Base-by-base conservation (phyloP, 1,140 invertebrate species). In the Xylocopa sonorina region DNA sequence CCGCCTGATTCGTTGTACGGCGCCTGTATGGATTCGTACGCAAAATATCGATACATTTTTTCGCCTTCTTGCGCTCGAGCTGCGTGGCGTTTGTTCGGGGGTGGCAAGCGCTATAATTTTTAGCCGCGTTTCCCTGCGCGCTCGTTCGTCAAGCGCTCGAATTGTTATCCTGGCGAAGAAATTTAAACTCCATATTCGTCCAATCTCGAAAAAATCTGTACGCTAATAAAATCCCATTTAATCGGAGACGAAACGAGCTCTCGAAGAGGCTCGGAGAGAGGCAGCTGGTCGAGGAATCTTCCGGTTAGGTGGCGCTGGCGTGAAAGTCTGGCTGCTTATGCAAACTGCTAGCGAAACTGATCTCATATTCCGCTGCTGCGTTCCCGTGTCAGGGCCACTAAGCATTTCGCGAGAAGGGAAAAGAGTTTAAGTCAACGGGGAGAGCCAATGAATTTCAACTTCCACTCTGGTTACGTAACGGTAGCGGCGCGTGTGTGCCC, bases 371-470 rank as follows among this genome's bases (percentile, higher is more conserved):
- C 72, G 73, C 57, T 72, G 73, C 73, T 74, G 81, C 78, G 64
- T 62, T 80, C 34, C 27, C 81, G 53, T n/a, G n/a, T 75, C 68
- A 82, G 69, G 10, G 57, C 79, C 50, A 46, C 71, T 78, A 81
- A 83, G 64, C 81, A 80, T 77, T 66, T 68, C 50, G 43, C 32
- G 32, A 58, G 18, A 29, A 21, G 57, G 29, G 50, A 29, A 34
- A 83, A 83, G 67, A 82, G 75, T 78, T 63, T 81, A 71, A 71
- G 79, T 68, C 74, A 78, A 21, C 55, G 21, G n/a, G 29, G 46
- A 48, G 46, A 48, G 55, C 55, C 75, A 83, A 83, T 83, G 81
- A 82, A 84, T 84, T 79, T 83, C 74, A 84, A 79, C 73, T 50
- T 63, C 51, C 67, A 27, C 48, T 18, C 63, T 43, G 50, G 75